phyloP scores from a whole-genome alignment of 2,113 vertebrate species.

The Dicaeum eximium region DNA sequence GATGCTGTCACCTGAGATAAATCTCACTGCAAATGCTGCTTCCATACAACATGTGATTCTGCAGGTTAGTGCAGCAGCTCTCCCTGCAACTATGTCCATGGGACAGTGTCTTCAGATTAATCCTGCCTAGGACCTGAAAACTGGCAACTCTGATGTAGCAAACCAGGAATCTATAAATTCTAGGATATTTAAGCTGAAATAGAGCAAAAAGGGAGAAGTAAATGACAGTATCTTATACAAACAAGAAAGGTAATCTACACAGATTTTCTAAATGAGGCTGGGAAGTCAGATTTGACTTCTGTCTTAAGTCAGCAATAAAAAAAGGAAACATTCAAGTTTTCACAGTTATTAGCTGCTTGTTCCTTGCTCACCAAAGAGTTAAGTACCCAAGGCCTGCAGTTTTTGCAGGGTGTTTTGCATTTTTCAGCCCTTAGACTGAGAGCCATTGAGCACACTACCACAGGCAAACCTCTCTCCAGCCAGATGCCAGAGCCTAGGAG shows the following conservation, averaged over 20 bases:
- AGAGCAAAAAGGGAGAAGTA: background rate
- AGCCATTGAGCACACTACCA: background rate
- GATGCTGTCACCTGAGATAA: background rate
- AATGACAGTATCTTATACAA: background rate
- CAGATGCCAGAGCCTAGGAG: background rate
- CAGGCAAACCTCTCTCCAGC: background rate
- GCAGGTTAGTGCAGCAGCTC: background rate
- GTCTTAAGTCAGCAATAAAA: background rate
- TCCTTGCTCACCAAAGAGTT: background rate
- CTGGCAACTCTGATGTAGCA: background rate
- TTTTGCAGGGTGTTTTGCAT: background rate
- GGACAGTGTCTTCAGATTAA: background rate
- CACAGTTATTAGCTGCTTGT: background rate
- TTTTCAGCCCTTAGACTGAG: background rate
- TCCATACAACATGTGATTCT: accelerated
- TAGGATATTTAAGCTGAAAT: background rate
- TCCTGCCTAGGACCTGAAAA: background rate
- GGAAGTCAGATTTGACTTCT: background rate
- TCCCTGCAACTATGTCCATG: background rate
- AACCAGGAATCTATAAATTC: background rate
- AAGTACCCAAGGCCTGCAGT: background rate
- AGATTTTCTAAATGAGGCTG: background rate
- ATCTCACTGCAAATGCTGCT: background rate
- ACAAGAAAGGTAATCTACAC: background rate
- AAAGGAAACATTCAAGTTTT: background rate